These are phyloP conservation scores for Anniella stebbinsi DNA, from an alignment of 2,797 vertebrate species.

Conservation along the genomic window DNA sequence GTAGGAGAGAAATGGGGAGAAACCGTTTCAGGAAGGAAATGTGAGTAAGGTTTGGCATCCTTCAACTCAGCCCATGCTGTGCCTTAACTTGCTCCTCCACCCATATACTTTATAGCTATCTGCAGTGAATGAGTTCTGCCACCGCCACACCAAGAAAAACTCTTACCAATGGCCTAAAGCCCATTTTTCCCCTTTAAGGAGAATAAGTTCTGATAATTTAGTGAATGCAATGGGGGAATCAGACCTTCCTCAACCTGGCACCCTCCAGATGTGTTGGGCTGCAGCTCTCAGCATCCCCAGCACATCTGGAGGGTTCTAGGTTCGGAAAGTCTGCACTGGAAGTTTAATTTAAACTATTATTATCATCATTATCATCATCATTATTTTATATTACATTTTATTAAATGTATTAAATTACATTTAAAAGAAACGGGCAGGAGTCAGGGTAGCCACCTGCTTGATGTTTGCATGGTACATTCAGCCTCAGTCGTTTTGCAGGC, in stretches of 20 bases:
- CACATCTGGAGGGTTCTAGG: slow-evolving; percentile 2
- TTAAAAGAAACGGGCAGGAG: slow-evolving; percentile 22
- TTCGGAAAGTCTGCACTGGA: background rate
- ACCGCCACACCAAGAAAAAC: background rate
- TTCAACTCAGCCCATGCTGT: background rate
- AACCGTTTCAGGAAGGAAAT: background rate
- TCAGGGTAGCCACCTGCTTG: slow-evolving; percentile 1
- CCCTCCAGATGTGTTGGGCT: too few species aligned
- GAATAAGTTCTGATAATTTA: slow-evolving; percentile 19
- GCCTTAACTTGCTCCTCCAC: background rate
- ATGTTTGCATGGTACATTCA: slow-evolving; percentile 10
- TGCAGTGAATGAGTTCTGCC: background rate
- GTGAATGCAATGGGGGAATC: background rate
- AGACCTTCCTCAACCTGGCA: background rate
- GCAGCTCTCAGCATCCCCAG: background rate
- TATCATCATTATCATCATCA: too few species aligned
- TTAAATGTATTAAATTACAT: too few species aligned
- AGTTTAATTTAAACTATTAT: too few species aligned
- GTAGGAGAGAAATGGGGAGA: background rate
- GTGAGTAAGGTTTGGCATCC: background rate
- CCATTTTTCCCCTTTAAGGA: slow-evolving; percentile 2
- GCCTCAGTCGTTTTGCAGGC: slow-evolving; percentile 35
- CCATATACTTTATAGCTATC: background rate
- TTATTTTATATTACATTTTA: too few species aligned
- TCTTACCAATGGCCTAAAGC: background rate